A percentile compares a stretch with the other conserved stretches of the same genome.
phyloP scores from a whole-genome alignment of 2,797 vertebrate genomes.

The Taeniopygia guttata region DNA sequence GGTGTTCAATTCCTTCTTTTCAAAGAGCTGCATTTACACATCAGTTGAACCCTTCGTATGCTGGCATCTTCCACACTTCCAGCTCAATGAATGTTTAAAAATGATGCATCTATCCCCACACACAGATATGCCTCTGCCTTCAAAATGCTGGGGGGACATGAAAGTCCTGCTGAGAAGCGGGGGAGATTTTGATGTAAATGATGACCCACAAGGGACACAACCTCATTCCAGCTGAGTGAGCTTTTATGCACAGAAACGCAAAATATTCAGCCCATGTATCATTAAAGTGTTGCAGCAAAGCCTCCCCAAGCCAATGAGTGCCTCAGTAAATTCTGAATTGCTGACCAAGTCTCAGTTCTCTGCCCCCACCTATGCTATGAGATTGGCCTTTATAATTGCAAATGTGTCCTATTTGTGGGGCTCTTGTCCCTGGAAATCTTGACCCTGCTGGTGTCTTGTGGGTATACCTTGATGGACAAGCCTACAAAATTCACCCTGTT shows the following conservation, averaged over 20 bases:
- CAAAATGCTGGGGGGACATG: slow-evolving; percentile 32
- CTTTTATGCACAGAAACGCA: slow-evolving; percentile 9
- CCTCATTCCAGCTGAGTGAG: slow-evolving; percentile 40
- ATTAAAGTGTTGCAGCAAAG: not conserved
- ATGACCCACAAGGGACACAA: slow-evolving; percentile 25
- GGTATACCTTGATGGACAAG: not conserved
- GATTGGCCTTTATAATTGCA: accelerated
- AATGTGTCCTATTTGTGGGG: not conserved
- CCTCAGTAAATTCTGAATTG: not conserved
- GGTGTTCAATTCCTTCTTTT: slow-evolving; percentile 54
- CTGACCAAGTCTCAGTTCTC: not conserved
- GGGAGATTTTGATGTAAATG: slow-evolving; percentile 55
- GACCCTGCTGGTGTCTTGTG: not conserved
- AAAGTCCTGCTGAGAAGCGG: slow-evolving; percentile 15
- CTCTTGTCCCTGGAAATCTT: not conserved
- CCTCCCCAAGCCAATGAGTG: not conserved
- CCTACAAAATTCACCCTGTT: not conserved
- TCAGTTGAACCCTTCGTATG: slow-evolving; percentile 47
- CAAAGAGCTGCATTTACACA: slow-evolving; percentile 65
- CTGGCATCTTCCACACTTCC: slow-evolving; percentile 52
- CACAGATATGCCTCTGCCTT: not conserved
- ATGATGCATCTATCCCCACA: not conserved
- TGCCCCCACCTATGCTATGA: accelerated
- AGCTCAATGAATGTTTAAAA: slow-evolving; percentile 57
- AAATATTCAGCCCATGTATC: not conserved